Conservation (phyloP, 1,140 invertebrate genomes). For the Nasonia longicornis region DNA sequence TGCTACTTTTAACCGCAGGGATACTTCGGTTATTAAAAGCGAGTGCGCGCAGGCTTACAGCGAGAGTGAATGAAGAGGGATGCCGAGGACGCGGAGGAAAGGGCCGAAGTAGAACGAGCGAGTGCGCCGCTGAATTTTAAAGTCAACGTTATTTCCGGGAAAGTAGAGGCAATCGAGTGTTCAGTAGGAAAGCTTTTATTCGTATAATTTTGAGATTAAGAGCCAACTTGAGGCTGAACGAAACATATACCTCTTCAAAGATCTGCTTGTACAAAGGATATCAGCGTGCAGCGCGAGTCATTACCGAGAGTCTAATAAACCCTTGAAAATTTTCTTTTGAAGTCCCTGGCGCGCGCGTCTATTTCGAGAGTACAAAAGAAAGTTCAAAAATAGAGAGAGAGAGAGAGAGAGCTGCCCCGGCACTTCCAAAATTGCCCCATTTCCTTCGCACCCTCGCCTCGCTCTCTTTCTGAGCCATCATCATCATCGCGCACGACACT, state of each 20-base stretch:
- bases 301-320: too few species aligned
- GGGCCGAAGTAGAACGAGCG: neutral
- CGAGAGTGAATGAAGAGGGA: conserved; percentile 2
- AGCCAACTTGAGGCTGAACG: too few species aligned
- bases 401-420: neutral
- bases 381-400: neutral
- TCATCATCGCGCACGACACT: neutral
- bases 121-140: neutral
- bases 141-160: neutral
- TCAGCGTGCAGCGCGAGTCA: too few species aligned
- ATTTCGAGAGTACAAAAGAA: neutral
- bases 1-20: conserved; percentile 19
- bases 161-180: too few species aligned
- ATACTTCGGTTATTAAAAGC: conserved; percentile 17
- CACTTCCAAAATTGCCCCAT: neutral
- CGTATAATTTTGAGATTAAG: too few species aligned
- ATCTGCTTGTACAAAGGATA: too few species aligned
- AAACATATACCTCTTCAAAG: too few species aligned
- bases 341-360: neutral
- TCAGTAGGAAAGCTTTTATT: too few species aligned
- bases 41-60: neutral
- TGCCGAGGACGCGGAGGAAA: neutral
- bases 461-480: neutral
- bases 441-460: neutral
- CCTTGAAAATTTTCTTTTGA: too few species aligned